A percentile compares a stretch with the other conserved stretches of the same genome.
These are phyloP conservation scores for Ditylenchus dipsaci DNA, from an alignment of 1,140 invertebrate genomes.

Conservation along the genomic window DNA sequence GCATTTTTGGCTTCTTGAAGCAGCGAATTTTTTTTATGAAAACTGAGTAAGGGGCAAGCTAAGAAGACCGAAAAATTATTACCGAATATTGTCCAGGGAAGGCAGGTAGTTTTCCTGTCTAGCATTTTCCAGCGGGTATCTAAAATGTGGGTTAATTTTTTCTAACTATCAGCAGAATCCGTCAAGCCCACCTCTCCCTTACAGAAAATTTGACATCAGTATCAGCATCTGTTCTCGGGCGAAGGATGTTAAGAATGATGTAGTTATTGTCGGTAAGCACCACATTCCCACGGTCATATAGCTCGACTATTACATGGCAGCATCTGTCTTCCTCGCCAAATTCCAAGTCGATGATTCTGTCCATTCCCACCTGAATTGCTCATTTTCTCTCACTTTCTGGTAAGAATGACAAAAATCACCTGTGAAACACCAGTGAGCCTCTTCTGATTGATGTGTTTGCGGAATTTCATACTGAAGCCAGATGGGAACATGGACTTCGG, in stretches of 20 bases:
- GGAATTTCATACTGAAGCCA: slow-evolving; percentile 95
- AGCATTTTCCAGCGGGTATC: slow-evolving; percentile 52
- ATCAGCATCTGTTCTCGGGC: slow-evolving; percentile 80
- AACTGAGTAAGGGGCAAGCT: no score
- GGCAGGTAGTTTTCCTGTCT: slow-evolving; percentile 36
- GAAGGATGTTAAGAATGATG: slow-evolving; percentile 83
- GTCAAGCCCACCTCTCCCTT: slow-evolving; percentile 69
- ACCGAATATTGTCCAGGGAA: slow-evolving; percentile 38
- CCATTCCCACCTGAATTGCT: slow-evolving; percentile 67
- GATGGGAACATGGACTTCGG: slow-evolving; percentile 91
- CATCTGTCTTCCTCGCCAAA: slow-evolving; percentile 87
- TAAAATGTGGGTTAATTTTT: slow-evolving; percentile 8
- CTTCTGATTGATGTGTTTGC: slow-evolving; percentile 95
- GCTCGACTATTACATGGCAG: slow-evolving; percentile 89
- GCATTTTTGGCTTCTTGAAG: no score
- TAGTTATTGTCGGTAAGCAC: slow-evolving; percentile 85
- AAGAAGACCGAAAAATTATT: no score
- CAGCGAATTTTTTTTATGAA: no score
- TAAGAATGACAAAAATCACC: slow-evolving; percentile 56
- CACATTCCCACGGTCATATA: slow-evolving; percentile 95
- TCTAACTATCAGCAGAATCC: not conserved
- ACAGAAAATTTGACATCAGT: slow-evolving; percentile 87
- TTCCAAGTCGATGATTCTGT: slow-evolving; percentile 83
- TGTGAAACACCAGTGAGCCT: slow-evolving; percentile 60
- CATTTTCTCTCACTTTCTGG: not conserved